Percentiles rank a stretch among this genome's conserved stretches.
Evolutionary conservation across 2,797 vertebrate genomes (phyloP).

Genomic region (Etheostoma perlongum): DNA sequence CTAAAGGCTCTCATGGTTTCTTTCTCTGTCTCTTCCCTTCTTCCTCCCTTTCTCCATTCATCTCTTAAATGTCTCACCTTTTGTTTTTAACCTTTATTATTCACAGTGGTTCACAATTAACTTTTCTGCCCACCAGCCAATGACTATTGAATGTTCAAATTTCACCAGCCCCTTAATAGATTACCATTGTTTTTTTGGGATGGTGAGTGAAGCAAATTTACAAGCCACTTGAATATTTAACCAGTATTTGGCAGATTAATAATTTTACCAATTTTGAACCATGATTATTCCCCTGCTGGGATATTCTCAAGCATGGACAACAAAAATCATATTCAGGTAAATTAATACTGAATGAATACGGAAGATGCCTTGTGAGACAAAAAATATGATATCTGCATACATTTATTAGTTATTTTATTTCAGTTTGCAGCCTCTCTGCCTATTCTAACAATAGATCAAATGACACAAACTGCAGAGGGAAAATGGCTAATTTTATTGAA

Average conservation of each 20-base stretch:
- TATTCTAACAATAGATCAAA: conserved; percentile 2
- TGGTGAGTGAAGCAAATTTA: too few species aligned
- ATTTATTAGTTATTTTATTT: background rate
- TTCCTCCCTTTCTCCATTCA: conserved; percentile 7
- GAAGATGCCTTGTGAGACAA: background rate
- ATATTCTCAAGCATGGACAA: background rate
- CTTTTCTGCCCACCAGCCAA: background rate
- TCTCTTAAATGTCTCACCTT: conserved; percentile 25
- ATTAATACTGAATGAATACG: background rate
- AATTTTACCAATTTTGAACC: too few species aligned
- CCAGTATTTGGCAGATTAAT: too few species aligned
- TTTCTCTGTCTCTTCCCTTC: conserved; percentile 34
- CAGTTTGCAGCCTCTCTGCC: background rate
- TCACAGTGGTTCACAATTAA: background rate
- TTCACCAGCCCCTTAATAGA: too few species aligned
- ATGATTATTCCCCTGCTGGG: background rate
- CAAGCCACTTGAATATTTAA: too few species aligned
- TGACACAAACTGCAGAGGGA: background rate
- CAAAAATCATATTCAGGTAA: background rate
- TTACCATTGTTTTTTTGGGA: too few species aligned
- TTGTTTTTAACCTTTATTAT: conserved; percentile 25
- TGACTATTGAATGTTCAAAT: too few species aligned
- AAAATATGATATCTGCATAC: background rate
- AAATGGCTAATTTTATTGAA: background rate
- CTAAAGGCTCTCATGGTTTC: conserved; percentile 49